Evolutionary conservation across 2,888 invertebrate species (phyloP).

Genomic region (Eupithecia vulgata): DNA sequence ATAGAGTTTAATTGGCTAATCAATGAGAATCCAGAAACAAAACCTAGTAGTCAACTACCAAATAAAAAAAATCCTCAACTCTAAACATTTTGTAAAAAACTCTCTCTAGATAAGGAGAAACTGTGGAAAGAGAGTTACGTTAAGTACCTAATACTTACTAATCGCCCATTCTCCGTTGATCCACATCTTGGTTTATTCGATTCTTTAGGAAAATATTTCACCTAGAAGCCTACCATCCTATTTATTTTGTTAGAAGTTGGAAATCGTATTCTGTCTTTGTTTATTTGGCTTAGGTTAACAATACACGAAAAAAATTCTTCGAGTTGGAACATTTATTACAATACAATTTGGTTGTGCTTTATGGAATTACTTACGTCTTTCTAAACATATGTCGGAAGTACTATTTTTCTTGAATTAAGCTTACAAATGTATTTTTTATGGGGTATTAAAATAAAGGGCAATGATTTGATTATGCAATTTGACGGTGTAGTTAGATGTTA

Average conservation of each 20-base stretch:
- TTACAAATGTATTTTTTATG: neutral
- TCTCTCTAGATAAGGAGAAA: neutral
- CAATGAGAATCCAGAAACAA: too few relatives aligned
- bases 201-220: conserved; percentile 5
- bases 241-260: conserved; percentile 8
- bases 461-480: too few relatives aligned
- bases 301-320: neutral
- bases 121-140: neutral
- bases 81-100: neutral
- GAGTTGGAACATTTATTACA: neutral
- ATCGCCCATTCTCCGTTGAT: neutral
- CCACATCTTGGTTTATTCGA: neutral
- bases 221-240: conserved; percentile 2
- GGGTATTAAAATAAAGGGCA: too few relatives aligned
- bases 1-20: neutral
- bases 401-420: neutral
- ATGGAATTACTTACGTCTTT: neutral
- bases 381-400: neutral
- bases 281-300: conserved; percentile 2
- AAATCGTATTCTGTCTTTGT: neutral
- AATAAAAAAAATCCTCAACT: neutral
- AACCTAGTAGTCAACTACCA: too few relatives aligned
- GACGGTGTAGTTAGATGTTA: too few relatives aligned
- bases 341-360: conserved; percentile 1
- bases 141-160: neutral